phyloP scores from a whole-genome alignment of 2,797 vertebrate genomes.

The Gorsachius magnificus region DNA sequence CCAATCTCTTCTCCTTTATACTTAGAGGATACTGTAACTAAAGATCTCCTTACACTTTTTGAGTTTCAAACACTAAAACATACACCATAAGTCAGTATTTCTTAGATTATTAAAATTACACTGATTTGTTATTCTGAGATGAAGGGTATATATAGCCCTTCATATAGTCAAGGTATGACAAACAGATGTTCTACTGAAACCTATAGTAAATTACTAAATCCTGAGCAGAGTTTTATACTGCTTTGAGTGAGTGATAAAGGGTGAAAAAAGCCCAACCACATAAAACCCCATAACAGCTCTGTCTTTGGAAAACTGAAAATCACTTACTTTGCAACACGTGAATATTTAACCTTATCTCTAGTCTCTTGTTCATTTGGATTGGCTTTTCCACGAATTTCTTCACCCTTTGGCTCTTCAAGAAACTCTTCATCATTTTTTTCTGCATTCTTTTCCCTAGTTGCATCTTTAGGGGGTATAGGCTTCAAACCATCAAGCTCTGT shows the following conservation, averaged over 20 bases:
- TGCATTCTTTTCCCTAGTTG: constrained; percentile 17
- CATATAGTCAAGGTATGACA: background rate
- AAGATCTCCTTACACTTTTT: background rate
- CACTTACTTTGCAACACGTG: constrained; percentile 86
- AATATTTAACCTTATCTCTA: constrained; percentile 84
- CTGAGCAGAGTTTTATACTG: background rate
- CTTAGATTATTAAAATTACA: background rate
- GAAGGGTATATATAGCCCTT: background rate
- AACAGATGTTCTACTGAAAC: background rate
- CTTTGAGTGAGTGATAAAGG: background rate
- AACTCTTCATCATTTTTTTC: constrained; percentile 48
- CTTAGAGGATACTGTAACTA: background rate
- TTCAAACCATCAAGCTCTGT: constrained; percentile 83
- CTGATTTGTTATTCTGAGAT: background rate
- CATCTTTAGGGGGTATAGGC: constrained; percentile 56
- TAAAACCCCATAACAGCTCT: background rate
- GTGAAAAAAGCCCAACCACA: background rate
- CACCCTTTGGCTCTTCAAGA: constrained; percentile 69
- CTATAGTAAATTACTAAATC: background rate
- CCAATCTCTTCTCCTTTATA: background rate
- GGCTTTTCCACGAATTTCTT: constrained; percentile 84
- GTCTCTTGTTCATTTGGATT: constrained; percentile 68
- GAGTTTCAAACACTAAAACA: background rate
- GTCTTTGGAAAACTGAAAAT: background rate
- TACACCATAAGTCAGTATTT: rapidly evolving